Evolutionary conservation across 2,888 invertebrate species (phyloP), one percentile per base, ranked within the genome.

Genomic region (Acrobeloides nanus): DNA sequence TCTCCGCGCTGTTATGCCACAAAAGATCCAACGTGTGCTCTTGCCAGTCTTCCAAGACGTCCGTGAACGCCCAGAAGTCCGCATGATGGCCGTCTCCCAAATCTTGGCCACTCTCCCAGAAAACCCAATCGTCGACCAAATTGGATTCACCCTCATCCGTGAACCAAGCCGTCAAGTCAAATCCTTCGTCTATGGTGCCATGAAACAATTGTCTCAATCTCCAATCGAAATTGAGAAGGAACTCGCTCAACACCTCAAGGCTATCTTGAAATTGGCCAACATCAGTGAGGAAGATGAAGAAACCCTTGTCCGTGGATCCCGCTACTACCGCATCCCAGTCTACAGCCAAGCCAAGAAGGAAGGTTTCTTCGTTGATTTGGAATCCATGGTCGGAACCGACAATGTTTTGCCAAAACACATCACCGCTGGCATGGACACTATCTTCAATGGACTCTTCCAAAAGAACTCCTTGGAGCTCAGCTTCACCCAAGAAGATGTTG

Each of bases 391-490:
- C 45, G 37, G 18, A 24, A 37, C 46, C 45, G 52, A 56, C 58
- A 54, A 64, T 53, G 42, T 55, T 35, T 44, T 64, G 38, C 61
- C 61, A 50, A 50, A 49, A 46, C 55, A 65, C 38, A 39, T 61
- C 32, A 46, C 51, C 38, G 56, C 56, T 46, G 55, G 61, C 34
- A 43, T 69, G 35, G 55, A 69, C 53, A 42, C 61, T 31, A 50
- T 61, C 38, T 48, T 62, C 57, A 59, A 53, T 48, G 66, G 69
- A 45, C 51, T 59, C 46, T 62, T 48, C 24, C 44, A 52, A 23
- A 20, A 24, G 10, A 38, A 41, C 32, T 18, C 21, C 18, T 15
- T 26, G 25, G 18, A 38, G 25, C 18, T 35, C 23, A 15, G 21
- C 24, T 18, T 23, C 12, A 20, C 18, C 12, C 38, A 42, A 34